A percentile compares a stretch with the other conserved stretches of the same genome.
phyloP scores from a whole-genome alignment of 2,113 vertebrate species.

The Clupea harengus region DNA sequence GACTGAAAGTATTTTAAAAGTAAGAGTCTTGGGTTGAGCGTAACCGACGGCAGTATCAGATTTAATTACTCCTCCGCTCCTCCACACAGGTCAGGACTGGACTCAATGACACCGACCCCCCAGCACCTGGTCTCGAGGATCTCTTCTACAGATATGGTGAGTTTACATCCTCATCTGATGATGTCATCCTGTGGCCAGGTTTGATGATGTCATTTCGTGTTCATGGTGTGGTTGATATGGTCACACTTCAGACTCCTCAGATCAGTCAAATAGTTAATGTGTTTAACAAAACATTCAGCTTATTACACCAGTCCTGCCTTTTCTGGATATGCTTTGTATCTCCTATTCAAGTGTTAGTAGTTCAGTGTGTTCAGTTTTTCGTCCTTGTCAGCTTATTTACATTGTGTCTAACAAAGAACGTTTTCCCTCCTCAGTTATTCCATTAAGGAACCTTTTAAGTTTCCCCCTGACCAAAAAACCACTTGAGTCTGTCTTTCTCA shows the following conservation, averaged over 20 bases:
- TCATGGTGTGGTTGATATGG: background rate
- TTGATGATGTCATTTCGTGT: background rate
- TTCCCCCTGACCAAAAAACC: background rate
- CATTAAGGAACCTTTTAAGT: background rate
- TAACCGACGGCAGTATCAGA: background rate
- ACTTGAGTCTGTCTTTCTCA: background rate
- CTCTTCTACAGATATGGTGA: conserved; percentile 71
- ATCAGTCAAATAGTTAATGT: background rate
- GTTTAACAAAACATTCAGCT: conserved; percentile 1
- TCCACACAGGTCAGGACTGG: conserved; percentile 65
- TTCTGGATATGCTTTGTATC: background rate
- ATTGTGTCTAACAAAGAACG: background rate
- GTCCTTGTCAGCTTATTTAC: background rate
- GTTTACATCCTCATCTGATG: conserved; percentile 8
- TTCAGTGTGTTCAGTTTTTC: background rate
- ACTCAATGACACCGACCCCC: conserved; percentile 62
- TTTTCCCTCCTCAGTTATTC: background rate
- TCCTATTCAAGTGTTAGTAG: background rate
- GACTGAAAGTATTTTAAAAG: background rate
- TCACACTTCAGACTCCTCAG: background rate
- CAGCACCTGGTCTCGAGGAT: conserved; percentile 72
- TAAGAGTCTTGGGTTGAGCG: background rate
- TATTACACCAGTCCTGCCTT: background rate
- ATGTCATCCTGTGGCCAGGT: background rate
- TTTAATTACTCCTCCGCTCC: conserved; percentile 11